Percentiles rank a stretch among this genome's conserved stretches.
These are phyloP conservation scores for Polydesmus complanatus DNA, from an alignment of 2,888 invertebrate genomes.

Conservation along the genomic window DNA sequence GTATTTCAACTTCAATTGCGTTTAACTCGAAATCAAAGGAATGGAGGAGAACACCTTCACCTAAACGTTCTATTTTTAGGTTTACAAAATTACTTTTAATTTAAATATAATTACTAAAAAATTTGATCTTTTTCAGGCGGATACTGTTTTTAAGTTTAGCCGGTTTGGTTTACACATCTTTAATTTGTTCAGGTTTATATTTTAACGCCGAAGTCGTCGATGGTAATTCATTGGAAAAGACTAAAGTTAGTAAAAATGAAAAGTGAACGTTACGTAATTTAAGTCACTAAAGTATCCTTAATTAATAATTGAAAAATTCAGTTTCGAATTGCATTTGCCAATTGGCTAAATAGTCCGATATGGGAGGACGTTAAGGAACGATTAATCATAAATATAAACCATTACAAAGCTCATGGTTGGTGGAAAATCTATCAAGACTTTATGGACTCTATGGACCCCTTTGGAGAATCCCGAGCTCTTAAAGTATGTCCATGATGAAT, in stretches of 20 bases:
- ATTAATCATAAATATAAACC: constrained; percentile 57
- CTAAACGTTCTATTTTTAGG: neutral
- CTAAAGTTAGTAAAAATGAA: constrained; percentile 40
- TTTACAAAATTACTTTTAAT: neutral
- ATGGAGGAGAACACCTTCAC: constrained; percentile 48
- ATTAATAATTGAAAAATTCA: no score
- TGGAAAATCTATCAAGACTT: constrained; percentile 74
- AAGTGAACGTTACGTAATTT: no score
- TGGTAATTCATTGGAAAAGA: constrained; percentile 63
- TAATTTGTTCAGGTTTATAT: constrained; percentile 68
- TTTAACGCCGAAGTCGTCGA: constrained; percentile 78
- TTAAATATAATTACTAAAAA: neutral
- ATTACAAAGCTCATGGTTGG: constrained; percentile 74
- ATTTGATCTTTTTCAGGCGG: neutral
- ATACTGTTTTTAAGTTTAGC: constrained; percentile 16
- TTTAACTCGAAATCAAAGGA: constrained; percentile 64
- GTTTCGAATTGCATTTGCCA: constrained; percentile 69
- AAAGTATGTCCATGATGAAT: constrained; percentile 42
- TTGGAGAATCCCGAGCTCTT: constrained; percentile 78
- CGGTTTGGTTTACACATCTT: constrained; percentile 48
- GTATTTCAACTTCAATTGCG: constrained; percentile 43
- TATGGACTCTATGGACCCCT: constrained; percentile 70
- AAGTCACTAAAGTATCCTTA: no score
- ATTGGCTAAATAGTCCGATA: constrained; percentile 75
- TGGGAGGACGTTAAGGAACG: constrained; percentile 56